Percentiles rank a stretch among this genome's conserved stretches.
These are phyloP conservation scores for Argentina silus DNA, from an alignment of 2,797 vertebrate species.

Conservation along the genomic window DNA sequence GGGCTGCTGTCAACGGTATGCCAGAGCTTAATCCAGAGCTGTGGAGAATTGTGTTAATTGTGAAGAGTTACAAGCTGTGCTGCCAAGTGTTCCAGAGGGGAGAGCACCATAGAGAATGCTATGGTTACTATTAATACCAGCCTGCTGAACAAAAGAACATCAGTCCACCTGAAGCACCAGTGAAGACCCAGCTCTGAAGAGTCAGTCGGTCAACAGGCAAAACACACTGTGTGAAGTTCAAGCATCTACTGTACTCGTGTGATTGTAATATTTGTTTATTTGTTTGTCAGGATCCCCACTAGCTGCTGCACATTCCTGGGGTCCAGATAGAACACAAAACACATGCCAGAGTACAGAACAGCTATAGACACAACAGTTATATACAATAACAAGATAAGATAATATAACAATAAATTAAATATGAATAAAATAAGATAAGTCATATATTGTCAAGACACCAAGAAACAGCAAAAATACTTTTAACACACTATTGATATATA, in stretches of 20 bases:
- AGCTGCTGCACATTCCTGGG: too few species aligned
- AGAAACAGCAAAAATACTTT: too few species aligned
- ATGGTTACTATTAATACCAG: constrained; percentile 9
- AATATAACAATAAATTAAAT: too few species aligned
- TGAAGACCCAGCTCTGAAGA: constrained; percentile 45
- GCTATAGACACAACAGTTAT: too few species aligned
- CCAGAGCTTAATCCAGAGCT: constrained; percentile 39
- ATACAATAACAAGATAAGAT: too few species aligned
- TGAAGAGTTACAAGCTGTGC: constrained; percentile 31
- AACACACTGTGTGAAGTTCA: constrained; percentile 50
- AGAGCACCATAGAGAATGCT: constrained; percentile 26
- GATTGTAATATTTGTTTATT: constrained; percentile 52
- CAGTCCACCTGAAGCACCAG: constrained; percentile 6
- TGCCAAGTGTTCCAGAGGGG: constrained; percentile 28
- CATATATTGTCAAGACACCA: too few species aligned
- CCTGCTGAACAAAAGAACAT: constrained; percentile 20
- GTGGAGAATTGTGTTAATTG: constrained; percentile 41
- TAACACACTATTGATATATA: too few species aligned
- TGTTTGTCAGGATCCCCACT: too few species aligned
- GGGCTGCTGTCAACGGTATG: constrained; percentile 39
- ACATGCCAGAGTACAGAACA: too few species aligned
- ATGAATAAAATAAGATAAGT: too few species aligned
- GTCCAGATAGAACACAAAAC: too few species aligned
- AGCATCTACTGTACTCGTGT: constrained; percentile 57
- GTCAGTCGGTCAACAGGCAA: constrained; percentile 30